These are phyloP conservation scores for Carollia perspicillata DNA, from an alignment of 2,113 vertebrate species.

Conservation along the genomic window DNA sequence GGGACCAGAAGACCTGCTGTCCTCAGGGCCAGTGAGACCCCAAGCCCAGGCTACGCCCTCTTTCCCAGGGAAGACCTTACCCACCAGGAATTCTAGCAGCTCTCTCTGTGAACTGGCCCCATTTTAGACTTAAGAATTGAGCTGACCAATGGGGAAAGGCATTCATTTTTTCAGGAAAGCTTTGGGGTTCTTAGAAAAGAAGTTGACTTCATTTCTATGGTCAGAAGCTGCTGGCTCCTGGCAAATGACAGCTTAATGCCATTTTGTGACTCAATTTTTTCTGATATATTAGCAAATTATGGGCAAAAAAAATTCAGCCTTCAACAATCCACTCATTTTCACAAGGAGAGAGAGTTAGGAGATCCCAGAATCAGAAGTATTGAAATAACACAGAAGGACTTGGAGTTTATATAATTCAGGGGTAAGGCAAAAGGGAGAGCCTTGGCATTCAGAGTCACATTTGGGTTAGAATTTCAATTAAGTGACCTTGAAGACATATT, in stretches of 20 bases:
- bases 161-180: neutral
- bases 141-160: neutral
- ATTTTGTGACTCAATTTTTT: conserved; percentile 9
- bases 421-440: neutral
- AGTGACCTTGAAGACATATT: neutral
- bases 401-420: neutral
- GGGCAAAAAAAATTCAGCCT: neutral
- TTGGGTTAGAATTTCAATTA: neutral
- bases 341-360: neutral
- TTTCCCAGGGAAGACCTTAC: neutral
- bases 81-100: neutral
- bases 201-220: neutral
- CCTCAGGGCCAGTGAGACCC: too few species aligned
- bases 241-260: neutral
- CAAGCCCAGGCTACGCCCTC: neutral
- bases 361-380: neutral
- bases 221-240: neutral
- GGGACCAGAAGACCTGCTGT: neutral
- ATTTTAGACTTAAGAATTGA: neutral
- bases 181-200: neutral
- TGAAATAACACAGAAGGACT: neutral
- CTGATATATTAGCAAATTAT: neutral
- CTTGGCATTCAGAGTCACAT: neutral
- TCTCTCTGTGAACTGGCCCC: neutral
- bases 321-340: neutral